Evolutionary conservation across 1,140 invertebrate genomes (phyloP).

Genomic region (Araneus ventricosus): DNA sequence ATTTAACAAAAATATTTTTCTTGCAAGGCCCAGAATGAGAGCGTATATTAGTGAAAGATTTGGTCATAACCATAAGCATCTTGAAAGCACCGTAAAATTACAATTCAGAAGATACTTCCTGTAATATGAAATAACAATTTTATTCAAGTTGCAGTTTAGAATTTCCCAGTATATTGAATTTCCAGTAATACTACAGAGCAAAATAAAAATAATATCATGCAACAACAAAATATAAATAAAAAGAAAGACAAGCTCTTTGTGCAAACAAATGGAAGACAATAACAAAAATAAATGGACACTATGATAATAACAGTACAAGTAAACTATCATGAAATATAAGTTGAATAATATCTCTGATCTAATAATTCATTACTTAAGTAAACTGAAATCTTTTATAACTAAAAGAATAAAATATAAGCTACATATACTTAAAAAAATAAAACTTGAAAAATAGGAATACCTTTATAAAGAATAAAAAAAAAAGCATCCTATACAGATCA

Average conservation of each 20-base stretch:
- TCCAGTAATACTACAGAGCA: slow-evolving; percentile 39
- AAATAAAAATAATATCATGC: slow-evolving; percentile 65
- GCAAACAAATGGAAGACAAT: slow-evolving; percentile 71
- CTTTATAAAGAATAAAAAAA: slow-evolving; percentile 57
- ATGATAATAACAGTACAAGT: slow-evolving; percentile 57
- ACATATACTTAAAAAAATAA: slow-evolving; percentile 71
- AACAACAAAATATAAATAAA: slow-evolving; percentile 74
- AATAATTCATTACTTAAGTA: slow-evolving; percentile 50
- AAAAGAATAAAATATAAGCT: slow-evolving; percentile 68
- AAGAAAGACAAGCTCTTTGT: slow-evolving; percentile 72
- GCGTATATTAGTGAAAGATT: slow-evolving; percentile 28
- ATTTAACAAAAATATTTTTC: slow-evolving; percentile 35
- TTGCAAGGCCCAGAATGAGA: slow-evolving; percentile 36
- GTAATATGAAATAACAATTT: slow-evolving; percentile 44
- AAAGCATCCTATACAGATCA: slow-evolving; percentile 66
- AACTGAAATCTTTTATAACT: slow-evolving; percentile 47
- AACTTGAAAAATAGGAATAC: slow-evolving; percentile 75
- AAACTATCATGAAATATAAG: slow-evolving; percentile 70
- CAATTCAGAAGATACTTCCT: slow-evolving; percentile 55
- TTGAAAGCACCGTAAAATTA: slow-evolving; percentile 71
- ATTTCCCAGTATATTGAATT: slow-evolving; percentile 36
- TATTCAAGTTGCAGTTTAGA: slow-evolving; percentile 22
- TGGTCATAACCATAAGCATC: slow-evolving; percentile 71
- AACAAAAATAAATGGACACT: slow-evolving; percentile 69
- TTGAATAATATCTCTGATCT: slow-evolving; percentile 49